Evolutionary conservation across 2,888 invertebrate genomes (phyloP).

Genomic region (Philereme vetulata): DNA sequence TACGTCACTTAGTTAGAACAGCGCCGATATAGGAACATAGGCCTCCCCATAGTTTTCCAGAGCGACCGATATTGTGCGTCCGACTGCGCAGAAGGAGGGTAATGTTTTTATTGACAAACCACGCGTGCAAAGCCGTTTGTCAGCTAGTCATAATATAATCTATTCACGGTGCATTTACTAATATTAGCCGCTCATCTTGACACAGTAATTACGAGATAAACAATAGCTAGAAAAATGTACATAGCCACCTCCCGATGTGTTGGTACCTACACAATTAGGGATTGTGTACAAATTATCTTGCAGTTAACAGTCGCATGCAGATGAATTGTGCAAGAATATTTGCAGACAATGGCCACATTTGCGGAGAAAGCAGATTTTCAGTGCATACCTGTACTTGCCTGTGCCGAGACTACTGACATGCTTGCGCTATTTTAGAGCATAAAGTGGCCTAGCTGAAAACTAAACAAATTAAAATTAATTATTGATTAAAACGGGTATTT

Average conservation of each 20-base stretch:
- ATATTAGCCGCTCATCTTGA: slow-evolving; percentile 23
- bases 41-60: too few species aligned
- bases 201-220: slow-evolving; percentile 24
- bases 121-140: too few species aligned
- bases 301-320: slow-evolving; percentile 33
- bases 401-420: too few species aligned
- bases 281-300: slow-evolving; percentile 43
- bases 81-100: too few species aligned
- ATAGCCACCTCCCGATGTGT: slow-evolving; percentile 18
- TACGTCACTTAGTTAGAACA: too few species aligned
- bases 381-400: not conserved
- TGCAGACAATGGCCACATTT: slow-evolving; percentile 20
- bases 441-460: too few species aligned
- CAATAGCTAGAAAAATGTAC: slow-evolving; percentile 18
- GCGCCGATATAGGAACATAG: too few species aligned
- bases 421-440: too few species aligned
- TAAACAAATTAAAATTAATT: too few species aligned
- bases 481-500: too few species aligned
- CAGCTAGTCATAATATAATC: not conserved
- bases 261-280: slow-evolving; percentile 40
- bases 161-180: slow-evolving; percentile 9
- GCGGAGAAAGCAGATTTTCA: slow-evolving; percentile 6
- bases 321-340: slow-evolving; percentile 35
- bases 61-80: too few species aligned
- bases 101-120: too few species aligned